phyloP scores from a whole-genome alignment of 1,140 invertebrate species.

The Leptopilina boulardi region DNA sequence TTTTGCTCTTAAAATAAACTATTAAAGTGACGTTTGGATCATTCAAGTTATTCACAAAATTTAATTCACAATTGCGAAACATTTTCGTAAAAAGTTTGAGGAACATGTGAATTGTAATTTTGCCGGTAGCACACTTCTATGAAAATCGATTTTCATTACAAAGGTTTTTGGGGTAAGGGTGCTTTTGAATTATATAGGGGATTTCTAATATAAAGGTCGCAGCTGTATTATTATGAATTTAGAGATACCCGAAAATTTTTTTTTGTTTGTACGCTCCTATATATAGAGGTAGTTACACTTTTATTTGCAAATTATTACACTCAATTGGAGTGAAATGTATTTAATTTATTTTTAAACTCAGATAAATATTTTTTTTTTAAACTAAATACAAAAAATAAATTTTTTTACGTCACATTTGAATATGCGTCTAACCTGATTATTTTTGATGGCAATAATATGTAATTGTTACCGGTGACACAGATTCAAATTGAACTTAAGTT shows the following conservation, averaged over 20 bases:
- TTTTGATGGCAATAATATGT: not conserved
- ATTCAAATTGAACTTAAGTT: not conserved
- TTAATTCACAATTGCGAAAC: not conserved
- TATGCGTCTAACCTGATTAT: not conserved
- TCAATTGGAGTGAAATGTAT: too few relatives aligned
- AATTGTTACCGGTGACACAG: not conserved
- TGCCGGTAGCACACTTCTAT: not conserved
- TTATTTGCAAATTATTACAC: too few relatives aligned
- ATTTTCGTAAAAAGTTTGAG: not conserved
- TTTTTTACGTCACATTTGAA: not conserved
- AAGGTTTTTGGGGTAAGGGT: constrained; percentile 2
- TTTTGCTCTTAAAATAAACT: not conserved
- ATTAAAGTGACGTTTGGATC: not conserved
- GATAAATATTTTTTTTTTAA: not conserved
- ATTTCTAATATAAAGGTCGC: not conserved
- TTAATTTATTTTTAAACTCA: not conserved
- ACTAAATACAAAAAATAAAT: not conserved
- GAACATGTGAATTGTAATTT: not conserved
- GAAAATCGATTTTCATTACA: not conserved
- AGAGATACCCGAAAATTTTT: too few relatives aligned
- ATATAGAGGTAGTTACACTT: too few relatives aligned
- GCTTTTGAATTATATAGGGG: not conserved
- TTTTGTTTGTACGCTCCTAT: too few relatives aligned
- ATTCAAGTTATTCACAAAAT: not conserved
- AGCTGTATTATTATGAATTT: not conserved